phyloP scores from a whole-genome alignment of 2,888 invertebrate genomes.

The Eueremaeus valkanovi region DNA sequence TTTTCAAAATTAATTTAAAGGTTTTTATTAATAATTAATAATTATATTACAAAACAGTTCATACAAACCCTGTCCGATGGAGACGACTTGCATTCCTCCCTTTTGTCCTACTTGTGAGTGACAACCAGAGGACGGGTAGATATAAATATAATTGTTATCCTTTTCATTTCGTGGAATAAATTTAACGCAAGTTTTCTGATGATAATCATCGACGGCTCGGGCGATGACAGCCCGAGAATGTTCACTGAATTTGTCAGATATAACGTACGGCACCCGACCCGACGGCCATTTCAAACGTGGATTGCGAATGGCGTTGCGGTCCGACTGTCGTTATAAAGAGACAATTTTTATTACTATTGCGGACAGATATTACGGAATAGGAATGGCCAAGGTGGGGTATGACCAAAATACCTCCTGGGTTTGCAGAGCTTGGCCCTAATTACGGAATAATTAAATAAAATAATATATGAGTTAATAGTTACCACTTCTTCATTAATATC shows the following conservation, averaged over 20 bases:
- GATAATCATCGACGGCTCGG: conserved; percentile 18
- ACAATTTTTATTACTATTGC: neutral
- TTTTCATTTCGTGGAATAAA: conserved; percentile 6
- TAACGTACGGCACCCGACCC: conserved; percentile 24
- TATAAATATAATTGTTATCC: conserved; percentile 30
- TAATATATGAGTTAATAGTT: too few species aligned
- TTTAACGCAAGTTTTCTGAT: conserved; percentile 52
- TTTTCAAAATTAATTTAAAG: neutral
- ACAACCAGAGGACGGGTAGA: conserved; percentile 34
- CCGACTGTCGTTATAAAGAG: conserved; percentile 56
- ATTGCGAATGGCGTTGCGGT: conserved; percentile 55
- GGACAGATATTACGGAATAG: neutral
- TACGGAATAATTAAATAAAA: too few species aligned
- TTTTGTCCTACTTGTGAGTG: conserved; percentile 37
- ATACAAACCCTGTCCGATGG: conserved; percentile 36
- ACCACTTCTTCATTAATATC: conserved; percentile 49
- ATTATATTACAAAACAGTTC: too few species aligned
- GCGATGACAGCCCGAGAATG: conserved; percentile 26
- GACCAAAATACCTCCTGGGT: too few species aligned
- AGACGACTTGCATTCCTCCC: conserved; percentile 35
- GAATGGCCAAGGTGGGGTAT: too few species aligned
- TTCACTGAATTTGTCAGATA: neutral
- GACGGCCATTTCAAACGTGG: neutral
- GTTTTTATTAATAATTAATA: too few species aligned
- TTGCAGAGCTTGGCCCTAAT: too few species aligned